Evolutionary conservation across 1,140 invertebrate species (phyloP).

Genomic region (Bombus waltoni): DNA sequence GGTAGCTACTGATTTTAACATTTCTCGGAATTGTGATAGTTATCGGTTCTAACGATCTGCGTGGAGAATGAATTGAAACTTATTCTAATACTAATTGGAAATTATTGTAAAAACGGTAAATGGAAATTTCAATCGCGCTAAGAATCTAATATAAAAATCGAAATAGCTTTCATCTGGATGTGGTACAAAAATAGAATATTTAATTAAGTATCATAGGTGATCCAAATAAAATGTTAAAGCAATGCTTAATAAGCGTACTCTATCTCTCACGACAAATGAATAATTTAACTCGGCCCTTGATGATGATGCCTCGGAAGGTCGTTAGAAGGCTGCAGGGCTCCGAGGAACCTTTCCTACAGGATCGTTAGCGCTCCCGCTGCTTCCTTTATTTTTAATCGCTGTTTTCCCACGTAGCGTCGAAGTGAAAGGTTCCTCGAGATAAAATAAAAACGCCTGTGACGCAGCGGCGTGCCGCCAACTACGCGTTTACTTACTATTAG

Average conservation of each 20-base stretch:
- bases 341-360: neutral
- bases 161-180: neutral
- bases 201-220: neutral
- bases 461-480: neutral
- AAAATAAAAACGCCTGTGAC: constrained; percentile 22
- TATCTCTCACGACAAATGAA: neutral
- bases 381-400: constrained; percentile 50
- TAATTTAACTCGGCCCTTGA: constrained; percentile 31
- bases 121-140: neutral
- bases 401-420: constrained; percentile 42
- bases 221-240: neutral
- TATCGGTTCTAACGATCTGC: neutral
- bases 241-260: neutral
- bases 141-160: neutral
- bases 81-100: neutral
- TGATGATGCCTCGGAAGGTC: constrained; percentile 1
- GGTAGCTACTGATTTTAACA: neutral
- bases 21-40: neutral
- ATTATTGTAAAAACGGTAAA: neutral
- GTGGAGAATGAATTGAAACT: no score
- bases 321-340: neutral
- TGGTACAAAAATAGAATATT: neutral
- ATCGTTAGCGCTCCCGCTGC: constrained; percentile 36
- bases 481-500: neutral
- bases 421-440: constrained; percentile 43